Evolutionary conservation across 1,140 invertebrate genomes (phyloP), one percentile per base, ranked within the genome.

Genomic region (Euglossa dilemma): DNA sequence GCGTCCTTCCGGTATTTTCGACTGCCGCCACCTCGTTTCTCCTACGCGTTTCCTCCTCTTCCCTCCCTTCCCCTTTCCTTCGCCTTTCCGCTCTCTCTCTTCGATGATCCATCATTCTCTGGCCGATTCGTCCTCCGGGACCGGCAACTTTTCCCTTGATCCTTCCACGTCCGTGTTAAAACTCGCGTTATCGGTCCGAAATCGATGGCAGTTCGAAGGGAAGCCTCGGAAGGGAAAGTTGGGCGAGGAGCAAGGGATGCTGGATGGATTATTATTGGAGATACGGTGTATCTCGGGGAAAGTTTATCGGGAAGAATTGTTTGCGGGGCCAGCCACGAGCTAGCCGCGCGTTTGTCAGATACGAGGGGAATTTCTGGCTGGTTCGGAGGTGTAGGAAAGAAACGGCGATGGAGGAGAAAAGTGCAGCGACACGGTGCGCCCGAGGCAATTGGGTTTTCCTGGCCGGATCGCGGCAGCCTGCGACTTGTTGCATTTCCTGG

Each of bases 401-500:
- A 23, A 54, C 36, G 6, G n/a, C 52, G 11, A 56, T 16, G 28
- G 76, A 43, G 7, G 36, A 47, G 74, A 45, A 64, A 74, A 79
- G 73, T 75, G 64, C 56, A 71, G 59, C 59, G 64, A 54, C 43
- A 61, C 75, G 70, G 59, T 59, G 67, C 45, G 72, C 76, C 56
- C 43, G 47, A 28, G 63, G 72, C 67, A 76, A 84, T 87, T 72
- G 76, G 67, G 36, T 67, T 80, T 72, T 80, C 12, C 20, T 63
- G 23, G 12, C 36, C 43, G 57, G 80, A 75, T 74, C 70, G 47
- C 70, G 64, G 72, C 23, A 76, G 81, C 47, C 76, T 73, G 86
- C 85, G 86, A 87, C 86, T 87, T 87, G 86, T 87, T 87, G 86
- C 86, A 87, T 87, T 77, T 47, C 61, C 50, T 23, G 83, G 82